Conservation (phyloP, 2,797 vertebrate species). For the Taenioides sp. region DNA sequence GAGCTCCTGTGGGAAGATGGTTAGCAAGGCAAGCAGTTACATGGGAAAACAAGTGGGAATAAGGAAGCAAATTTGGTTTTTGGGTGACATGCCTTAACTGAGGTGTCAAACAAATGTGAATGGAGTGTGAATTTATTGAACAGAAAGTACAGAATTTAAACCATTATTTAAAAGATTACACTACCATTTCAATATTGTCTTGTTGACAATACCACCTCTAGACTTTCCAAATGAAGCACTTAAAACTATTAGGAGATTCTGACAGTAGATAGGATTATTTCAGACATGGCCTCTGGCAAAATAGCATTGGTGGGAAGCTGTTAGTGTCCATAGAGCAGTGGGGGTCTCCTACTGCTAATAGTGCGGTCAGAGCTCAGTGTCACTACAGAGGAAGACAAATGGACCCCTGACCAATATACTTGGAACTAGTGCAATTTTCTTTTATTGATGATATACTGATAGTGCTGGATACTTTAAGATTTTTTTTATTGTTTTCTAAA, state of each 20-base stretch:
- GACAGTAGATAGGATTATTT: not conserved
- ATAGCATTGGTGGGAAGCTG: not conserved
- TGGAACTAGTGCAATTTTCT: no score
- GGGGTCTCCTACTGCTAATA: not conserved
- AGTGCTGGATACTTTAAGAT: no score
- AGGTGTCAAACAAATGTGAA: no score
- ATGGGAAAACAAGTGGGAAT: not conserved
- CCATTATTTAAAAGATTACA: no score
- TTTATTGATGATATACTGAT: no score
- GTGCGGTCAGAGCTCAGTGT: not conserved
- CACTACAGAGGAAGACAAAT: no score
- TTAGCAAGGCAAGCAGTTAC: not conserved
- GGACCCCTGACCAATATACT: no score
- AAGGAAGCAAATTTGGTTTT: not conserved
- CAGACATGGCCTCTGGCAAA: not conserved
- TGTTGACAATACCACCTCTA: not conserved
- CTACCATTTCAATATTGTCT: no score
- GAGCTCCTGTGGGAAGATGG: constrained; percentile 40
- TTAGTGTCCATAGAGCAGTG: not conserved
- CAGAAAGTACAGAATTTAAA: no score
- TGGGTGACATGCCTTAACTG: not conserved
- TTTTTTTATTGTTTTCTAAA: no score
- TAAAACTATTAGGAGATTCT: not conserved
- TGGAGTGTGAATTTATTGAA: no score
- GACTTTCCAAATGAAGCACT: not conserved